Conservation (phyloP, 2,113 vertebrate species). For the Alouatta palliata region DNA sequence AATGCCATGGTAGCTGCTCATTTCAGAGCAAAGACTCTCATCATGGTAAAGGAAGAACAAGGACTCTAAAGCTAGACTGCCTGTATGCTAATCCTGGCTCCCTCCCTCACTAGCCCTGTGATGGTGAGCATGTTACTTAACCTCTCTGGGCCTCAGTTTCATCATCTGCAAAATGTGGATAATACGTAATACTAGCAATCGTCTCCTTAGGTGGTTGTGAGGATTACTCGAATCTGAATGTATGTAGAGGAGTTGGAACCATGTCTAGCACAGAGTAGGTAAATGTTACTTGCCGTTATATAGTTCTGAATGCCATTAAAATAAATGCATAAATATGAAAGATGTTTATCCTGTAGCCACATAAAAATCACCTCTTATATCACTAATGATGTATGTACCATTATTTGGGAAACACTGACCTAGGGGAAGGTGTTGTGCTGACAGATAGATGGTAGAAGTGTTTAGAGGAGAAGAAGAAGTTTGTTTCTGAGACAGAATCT, state of each 20-base stretch:
- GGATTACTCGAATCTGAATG: background rate
- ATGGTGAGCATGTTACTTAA: background rate
- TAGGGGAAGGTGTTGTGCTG: background rate
- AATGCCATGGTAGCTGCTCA: background rate
- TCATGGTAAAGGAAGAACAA: background rate
- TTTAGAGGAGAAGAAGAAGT: background rate
- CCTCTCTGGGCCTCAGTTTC: background rate
- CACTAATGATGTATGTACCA: fast-evolving
- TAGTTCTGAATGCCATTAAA: background rate
- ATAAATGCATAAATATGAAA: background rate
- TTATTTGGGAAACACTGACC: background rate
- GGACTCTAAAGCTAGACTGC: background rate
- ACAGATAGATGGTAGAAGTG: background rate
- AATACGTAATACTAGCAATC: background rate
- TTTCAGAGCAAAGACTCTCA: background rate
- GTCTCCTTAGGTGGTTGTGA: background rate
- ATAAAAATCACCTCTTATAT: background rate
- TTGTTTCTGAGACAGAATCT: too few species aligned
- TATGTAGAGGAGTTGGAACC: background rate
- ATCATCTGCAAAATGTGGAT: background rate
- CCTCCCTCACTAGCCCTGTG: background rate
- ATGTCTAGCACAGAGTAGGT: background rate
- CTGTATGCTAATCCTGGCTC: background rate
- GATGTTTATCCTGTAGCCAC: background rate
- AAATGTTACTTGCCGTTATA: background rate